Percentiles rank a stretch among this genome's conserved stretches.
Evolutionary conservation across 2,888 invertebrate genomes (phyloP).

Genomic region (Acanthosepion pharaonis): DNA sequence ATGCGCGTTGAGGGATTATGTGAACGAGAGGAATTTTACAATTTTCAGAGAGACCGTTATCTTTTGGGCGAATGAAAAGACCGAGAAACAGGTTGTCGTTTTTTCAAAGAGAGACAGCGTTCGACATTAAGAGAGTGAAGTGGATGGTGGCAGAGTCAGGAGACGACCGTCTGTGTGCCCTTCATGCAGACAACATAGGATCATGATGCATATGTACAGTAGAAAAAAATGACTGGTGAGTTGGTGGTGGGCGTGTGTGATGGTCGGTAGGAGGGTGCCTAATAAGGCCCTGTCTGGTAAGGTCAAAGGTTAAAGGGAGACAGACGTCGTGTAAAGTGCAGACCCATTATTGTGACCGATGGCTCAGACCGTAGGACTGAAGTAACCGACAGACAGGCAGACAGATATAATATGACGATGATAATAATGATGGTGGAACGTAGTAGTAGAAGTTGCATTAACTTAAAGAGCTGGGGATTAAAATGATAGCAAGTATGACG

Average conservation of each 20-base stretch:
- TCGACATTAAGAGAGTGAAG: background rate
- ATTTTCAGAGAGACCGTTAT: background rate
- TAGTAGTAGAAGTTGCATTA: too few species aligned
- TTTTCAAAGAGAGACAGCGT: background rate
- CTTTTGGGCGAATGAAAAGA: background rate
- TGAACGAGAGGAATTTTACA: background rate
- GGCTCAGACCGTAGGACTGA: conserved; percentile 11
- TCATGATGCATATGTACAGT: conserved; percentile 33
- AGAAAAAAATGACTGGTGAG: background rate
- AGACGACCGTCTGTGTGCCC: conserved; percentile 12
- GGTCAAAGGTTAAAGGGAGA: background rate
- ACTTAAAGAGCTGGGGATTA: too few species aligned
- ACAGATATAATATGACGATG: too few species aligned
- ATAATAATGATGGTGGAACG: too few species aligned
- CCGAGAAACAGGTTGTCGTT: conserved; percentile 33
- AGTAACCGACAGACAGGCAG: background rate
- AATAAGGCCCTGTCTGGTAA: conserved; percentile 33
- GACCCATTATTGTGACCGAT: conserved; percentile 33
- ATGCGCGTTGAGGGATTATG: background rate
- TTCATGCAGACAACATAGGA: conserved; percentile 17
- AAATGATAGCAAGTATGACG: too few species aligned
- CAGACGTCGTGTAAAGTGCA: conserved; percentile 33
- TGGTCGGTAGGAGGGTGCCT: background rate
- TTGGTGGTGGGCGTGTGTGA: background rate
- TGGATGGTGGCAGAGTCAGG: background rate